phyloP scores from a whole-genome alignment of 2,113 vertebrate genomes.

The Gulo gulo region DNA sequence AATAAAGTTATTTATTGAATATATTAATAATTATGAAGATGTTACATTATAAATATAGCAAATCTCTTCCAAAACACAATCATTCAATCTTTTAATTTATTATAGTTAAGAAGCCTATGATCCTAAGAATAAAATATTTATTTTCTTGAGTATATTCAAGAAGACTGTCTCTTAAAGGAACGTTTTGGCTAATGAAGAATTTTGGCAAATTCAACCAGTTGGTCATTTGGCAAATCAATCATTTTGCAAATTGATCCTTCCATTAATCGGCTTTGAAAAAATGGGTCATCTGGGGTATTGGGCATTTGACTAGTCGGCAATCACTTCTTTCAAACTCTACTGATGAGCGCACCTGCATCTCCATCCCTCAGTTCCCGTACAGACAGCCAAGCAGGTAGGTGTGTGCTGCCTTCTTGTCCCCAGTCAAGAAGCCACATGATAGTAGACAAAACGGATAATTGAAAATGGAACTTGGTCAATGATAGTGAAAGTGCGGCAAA shows the following conservation, averaged over 20 bases:
- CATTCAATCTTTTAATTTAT: background rate
- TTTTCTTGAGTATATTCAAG: background rate
- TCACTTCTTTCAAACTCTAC: background rate
- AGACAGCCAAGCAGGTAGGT: background rate
- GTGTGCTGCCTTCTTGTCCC: background rate
- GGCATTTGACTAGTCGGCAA: background rate
- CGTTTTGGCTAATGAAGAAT: background rate
- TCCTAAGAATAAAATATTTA: background rate
- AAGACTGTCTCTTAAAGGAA: background rate
- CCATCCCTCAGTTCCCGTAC: background rate
- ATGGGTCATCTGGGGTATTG: background rate
- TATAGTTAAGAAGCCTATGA: background rate
- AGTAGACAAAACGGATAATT: background rate
- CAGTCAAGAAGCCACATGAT: background rate
- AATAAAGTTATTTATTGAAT: slow-evolving; percentile 9
- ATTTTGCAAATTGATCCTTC: background rate
- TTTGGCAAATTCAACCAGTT: slow-evolving; percentile 1
- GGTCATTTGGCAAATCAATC: slow-evolving; percentile 13
- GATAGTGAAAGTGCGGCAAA: background rate
- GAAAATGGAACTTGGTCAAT: background rate
- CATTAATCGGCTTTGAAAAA: slow-evolving; percentile 6
- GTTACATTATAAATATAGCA: background rate
- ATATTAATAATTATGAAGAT: background rate
- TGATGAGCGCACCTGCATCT: background rate
- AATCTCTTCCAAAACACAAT: background rate